These are phyloP conservation scores for Brachionus asplanchnoidis DNA, from an alignment of 1,140 invertebrate genomes.

Conservation along the genomic window DNA sequence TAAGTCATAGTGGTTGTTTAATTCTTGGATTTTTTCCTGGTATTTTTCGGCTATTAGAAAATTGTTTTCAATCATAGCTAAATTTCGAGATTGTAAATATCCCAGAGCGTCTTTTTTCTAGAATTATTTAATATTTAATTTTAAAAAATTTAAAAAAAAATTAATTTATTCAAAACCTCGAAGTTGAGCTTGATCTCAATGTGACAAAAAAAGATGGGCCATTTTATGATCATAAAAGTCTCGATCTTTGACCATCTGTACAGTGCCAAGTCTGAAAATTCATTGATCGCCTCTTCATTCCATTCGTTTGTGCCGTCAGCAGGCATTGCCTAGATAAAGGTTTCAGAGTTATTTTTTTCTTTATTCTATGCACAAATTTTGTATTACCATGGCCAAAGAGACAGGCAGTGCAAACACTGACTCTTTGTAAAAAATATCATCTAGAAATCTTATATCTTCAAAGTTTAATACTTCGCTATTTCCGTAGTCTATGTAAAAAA, in stretches of 20 bases:
- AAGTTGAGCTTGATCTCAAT: neutral
- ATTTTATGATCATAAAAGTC: neutral
- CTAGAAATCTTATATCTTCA: neutral
- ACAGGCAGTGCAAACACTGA: neutral
- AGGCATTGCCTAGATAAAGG: neutral
- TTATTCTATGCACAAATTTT: neutral
- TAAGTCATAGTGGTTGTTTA: neutral
- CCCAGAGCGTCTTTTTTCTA: neutral
- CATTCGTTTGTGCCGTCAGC: neutral
- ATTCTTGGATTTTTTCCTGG: neutral
- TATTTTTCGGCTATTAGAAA: neutral
- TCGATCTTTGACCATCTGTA: neutral
- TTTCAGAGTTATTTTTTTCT: neutral
- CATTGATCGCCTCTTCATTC: neutral
- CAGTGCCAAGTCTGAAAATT: neutral
- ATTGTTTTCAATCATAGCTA: neutral
- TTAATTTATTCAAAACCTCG: neutral
- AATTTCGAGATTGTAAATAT: neutral
- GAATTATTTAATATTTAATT: neutral
- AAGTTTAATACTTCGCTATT: neutral
- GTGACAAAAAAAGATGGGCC: conserved; percentile 11
- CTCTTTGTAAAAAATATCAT: conserved; percentile 21
- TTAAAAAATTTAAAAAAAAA: no score
- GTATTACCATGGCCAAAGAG: neutral
- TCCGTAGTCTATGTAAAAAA: conserved; percentile 17